Conservation (phyloP, 2,888 invertebrate species). For the Notocelia uddmanniana region DNA sequence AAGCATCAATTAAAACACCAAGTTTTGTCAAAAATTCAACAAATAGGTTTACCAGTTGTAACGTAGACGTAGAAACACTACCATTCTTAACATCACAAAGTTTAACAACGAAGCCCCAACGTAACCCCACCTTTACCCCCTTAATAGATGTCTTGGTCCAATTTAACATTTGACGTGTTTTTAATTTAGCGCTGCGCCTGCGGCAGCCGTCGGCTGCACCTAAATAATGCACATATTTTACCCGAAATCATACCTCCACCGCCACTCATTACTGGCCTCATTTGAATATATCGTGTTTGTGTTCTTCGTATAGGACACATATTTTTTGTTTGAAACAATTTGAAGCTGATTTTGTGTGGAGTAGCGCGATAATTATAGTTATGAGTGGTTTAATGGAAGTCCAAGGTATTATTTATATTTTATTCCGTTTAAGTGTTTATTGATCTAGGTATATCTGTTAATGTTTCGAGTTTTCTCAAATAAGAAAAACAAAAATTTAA, state of each 20-base stretch:
- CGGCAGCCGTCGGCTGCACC: constrained; percentile 79
- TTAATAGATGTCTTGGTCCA: constrained; percentile 86
- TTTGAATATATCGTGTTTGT: constrained; percentile 50
- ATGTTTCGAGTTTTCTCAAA: not conserved
- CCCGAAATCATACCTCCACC: constrained; percentile 50
- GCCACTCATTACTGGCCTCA: constrained; percentile 51
- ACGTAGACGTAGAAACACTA: not conserved
- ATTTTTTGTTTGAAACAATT: constrained; percentile 44
- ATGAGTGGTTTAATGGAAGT: constrained; percentile 14
- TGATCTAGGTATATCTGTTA: not conserved
- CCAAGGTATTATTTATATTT: constrained; percentile 7
- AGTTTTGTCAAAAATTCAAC: not conserved
- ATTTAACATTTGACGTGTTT: constrained; percentile 86
- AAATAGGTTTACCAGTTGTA: not conserved
- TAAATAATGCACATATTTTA: constrained; percentile 79
- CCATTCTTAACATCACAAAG: not conserved
- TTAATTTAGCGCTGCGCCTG: constrained; percentile 84
- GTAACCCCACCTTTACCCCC: constrained; percentile 64
- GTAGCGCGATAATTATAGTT: constrained; percentile 38
- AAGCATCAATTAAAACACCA: not conserved
- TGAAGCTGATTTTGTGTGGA: constrained; percentile 26
- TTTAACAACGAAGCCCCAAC: constrained; percentile 48
- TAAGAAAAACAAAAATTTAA: not conserved
- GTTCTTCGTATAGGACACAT: constrained; percentile 43
- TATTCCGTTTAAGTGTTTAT: not conserved